A percentile compares a stretch with the other conserved stretches of the same genome.
phyloP scores from a whole-genome alignment of 2,113 vertebrate genomes.

The Labrus mixtus region DNA sequence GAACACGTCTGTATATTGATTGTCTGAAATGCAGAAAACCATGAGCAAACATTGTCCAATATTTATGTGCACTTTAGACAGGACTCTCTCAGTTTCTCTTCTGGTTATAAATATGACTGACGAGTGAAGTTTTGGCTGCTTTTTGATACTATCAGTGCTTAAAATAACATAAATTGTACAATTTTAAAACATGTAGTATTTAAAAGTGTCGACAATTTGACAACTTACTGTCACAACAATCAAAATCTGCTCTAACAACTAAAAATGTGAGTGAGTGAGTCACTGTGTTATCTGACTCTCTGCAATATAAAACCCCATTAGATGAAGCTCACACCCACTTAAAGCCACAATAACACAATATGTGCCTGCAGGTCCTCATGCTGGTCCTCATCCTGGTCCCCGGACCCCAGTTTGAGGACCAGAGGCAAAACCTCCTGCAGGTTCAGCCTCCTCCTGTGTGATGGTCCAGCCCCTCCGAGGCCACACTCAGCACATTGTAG shows the following conservation, averaged over 20 bases:
- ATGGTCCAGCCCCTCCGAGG: conserved; percentile 15
- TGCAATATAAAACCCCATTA: neutral
- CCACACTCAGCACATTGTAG: neutral
- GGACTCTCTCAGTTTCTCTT: too few relatives aligned
- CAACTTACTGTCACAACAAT: neutral
- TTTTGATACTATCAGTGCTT: too few relatives aligned
- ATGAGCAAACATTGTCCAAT: too few relatives aligned
- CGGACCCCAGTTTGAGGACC: conserved; percentile 28
- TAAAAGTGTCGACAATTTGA: too few relatives aligned
- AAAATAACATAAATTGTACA: too few relatives aligned
- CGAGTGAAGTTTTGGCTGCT: too few relatives aligned
- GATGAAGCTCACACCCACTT: neutral
- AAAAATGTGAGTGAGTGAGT: too few relatives aligned
- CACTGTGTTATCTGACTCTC: neutral
- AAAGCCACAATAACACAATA: neutral
- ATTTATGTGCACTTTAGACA: too few relatives aligned
- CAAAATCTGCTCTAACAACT: neutral
- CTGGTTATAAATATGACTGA: too few relatives aligned
- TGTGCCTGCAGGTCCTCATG: conserved; percentile 10
- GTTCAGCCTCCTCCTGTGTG: conserved; percentile 14
- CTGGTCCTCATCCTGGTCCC: conserved; percentile 4
- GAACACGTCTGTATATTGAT: too few relatives aligned
- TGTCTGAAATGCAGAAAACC: too few relatives aligned
- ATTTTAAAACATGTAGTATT: too few relatives aligned
- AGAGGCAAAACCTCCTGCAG: conserved; percentile 18